These are phyloP conservation scores for Empidonax alnorum DNA, from an alignment of 2,113 vertebrate genomes.

Conservation along the genomic window DNA sequence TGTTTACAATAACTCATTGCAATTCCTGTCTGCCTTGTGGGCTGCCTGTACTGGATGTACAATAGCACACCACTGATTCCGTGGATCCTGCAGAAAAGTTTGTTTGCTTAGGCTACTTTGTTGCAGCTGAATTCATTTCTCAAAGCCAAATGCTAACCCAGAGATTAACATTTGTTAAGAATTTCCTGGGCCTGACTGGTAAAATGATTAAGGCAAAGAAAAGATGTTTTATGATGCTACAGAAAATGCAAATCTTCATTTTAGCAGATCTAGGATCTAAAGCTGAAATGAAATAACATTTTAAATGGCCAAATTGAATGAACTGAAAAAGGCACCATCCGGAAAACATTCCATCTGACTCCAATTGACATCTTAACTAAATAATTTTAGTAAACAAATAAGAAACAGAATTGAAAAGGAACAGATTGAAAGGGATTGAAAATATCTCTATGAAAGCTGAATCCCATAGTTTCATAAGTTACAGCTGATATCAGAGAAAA, in stretches of 20 bases:
- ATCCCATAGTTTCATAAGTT: neutral
- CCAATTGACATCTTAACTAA: constrained; percentile 38
- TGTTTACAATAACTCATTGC: neutral
- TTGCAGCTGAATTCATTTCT: constrained; percentile 13
- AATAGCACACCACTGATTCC: neutral
- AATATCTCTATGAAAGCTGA: neutral
- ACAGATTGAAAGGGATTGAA: constrained; percentile 32
- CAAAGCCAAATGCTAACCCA: neutral
- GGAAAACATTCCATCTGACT: constrained; percentile 26
- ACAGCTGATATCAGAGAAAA: constrained; percentile 39
- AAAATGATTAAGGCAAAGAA: constrained; percentile 28
- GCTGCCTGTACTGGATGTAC: neutral
- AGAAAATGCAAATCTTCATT: constrained; percentile 37
- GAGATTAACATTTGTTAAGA: constrained; percentile 13
- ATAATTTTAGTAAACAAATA: constrained; percentile 56
- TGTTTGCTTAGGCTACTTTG: neutral
- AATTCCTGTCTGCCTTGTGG: neutral
- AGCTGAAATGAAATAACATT: constrained; percentile 36
- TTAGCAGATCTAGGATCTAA: constrained; percentile 23
- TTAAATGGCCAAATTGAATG: constrained; percentile 26
- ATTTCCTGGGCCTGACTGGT: neutral
- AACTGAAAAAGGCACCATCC: constrained; percentile 34
- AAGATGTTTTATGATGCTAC: neutral
- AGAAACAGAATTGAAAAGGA: constrained; percentile 29
- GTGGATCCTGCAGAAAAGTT: neutral